These are phyloP conservation scores for Rhaphigaster nebulosa DNA, from an alignment of 2,888 invertebrate genomes.

Conservation along the genomic window DNA sequence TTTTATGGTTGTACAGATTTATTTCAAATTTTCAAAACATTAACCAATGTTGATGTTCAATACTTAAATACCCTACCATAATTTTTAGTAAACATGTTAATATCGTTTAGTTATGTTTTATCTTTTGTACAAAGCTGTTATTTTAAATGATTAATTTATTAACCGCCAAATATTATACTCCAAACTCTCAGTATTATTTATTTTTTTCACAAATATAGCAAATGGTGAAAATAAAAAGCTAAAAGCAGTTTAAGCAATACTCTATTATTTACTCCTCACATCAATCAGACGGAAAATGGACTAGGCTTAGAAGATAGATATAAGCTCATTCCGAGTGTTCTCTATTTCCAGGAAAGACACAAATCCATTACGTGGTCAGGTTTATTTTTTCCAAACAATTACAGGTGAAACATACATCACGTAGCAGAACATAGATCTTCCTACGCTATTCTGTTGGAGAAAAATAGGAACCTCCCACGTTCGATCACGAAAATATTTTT, in stretches of 20 bases:
- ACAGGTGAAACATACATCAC: neutral
- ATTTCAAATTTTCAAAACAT: too few species aligned
- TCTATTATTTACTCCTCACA: neutral
- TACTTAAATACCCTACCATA: too few species aligned
- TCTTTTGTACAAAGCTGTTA: too few species aligned
- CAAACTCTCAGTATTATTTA: too few species aligned
- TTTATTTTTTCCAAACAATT: constrained; percentile 7
- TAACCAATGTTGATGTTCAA: too few species aligned
- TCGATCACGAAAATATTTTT: neutral
- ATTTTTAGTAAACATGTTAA: too few species aligned
- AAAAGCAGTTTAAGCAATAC: neutral
- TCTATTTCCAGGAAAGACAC: neutral
- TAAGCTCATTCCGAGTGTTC: neutral
- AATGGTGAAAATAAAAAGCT: too few species aligned
- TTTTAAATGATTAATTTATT: too few species aligned
- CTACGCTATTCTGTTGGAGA: neutral
- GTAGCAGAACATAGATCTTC: neutral
- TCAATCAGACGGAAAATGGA: neutral
- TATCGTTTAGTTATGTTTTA: too few species aligned
- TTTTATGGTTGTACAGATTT: too few species aligned
- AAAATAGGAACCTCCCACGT: neutral
- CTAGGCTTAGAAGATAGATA: neutral
- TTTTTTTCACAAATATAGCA: too few species aligned
- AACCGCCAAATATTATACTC: too few species aligned
- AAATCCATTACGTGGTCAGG: neutral